Evolutionary conservation across 2,888 invertebrate species (phyloP).

Genomic region (Ligdia adustata): DNA sequence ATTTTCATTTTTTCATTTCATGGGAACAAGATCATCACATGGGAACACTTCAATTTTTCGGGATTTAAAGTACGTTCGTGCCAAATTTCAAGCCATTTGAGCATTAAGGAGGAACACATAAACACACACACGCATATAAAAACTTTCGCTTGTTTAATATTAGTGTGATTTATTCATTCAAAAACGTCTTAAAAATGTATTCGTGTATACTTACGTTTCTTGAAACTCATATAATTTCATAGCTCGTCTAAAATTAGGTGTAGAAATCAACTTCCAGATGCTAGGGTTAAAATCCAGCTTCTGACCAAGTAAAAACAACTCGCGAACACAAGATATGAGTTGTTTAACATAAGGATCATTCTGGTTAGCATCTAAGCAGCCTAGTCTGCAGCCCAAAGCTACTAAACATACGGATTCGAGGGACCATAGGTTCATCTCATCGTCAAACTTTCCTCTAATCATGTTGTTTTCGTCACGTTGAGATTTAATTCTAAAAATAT

Average conservation of each 20-base stretch:
- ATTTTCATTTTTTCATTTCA: too few relatives aligned
- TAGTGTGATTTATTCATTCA: too few relatives aligned
- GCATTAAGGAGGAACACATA: too few relatives aligned
- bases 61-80: too few relatives aligned
- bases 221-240: conserved; percentile 61
- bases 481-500: conserved; percentile 82
- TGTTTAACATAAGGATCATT: conserved; percentile 56
- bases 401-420: conserved; percentile 82
- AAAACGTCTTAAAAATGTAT: too few relatives aligned
- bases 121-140: too few relatives aligned
- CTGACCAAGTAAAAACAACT: conserved; percentile 44
- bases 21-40: too few relatives aligned
- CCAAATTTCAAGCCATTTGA: too few relatives aligned
- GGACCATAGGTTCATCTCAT: conserved; percentile 85
- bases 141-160: too few relatives aligned
- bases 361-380: conserved; percentile 58
- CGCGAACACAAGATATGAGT: conserved; percentile 57
- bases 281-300: conserved; percentile 59
- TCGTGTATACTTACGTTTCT: conserved; percentile 53
- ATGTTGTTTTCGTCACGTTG: conserved; percentile 78
- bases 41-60: too few relatives aligned
- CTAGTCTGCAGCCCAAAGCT: conserved; percentile 63
- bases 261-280: conserved; percentile 54
- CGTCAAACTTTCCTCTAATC: conserved; percentile 79
- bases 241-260: conserved; percentile 51